Base-by-base conservation (phyloP, 2,113 vertebrate species). In the Anarrhichthys ocellatus region DNA sequence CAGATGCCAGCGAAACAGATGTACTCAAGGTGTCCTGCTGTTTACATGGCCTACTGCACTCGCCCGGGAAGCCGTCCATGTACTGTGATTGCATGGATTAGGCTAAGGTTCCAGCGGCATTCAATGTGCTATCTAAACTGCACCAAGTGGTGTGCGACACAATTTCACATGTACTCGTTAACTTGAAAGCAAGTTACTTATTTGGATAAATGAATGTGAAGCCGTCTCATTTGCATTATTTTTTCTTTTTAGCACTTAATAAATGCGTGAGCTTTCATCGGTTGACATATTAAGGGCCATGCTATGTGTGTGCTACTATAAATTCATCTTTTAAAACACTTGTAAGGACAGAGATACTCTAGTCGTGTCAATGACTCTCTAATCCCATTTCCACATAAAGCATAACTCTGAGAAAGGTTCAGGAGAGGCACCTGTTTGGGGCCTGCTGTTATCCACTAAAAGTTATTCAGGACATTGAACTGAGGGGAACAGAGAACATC, bases 11-110 rank as follows among this genome's bases (percentile, higher is more conserved):
- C 13, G 50, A 82, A 77, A 38, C 68, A 87, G 84, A 84, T 84
- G 68, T 74, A 76, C 44, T 68, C 58, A 71, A 76, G 68, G 83
- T 77, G 64, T 82, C 76, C 74, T 68, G 81, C 78, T 79, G 86
- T 83, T 83, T 76, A 74, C 65, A 82, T 27, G 78, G 78, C 81
- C 79, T 72, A 61, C 54, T 75, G 81, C 80, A 73, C 68, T 77
- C 76, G 76, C 81, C 78, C 59, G 80, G 81, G 68, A 87, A 88
- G 54, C 5, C 11, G 15, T 84, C 76, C 77, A 81, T 71, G 76
- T 63, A 17, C 63, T 58, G 78, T 22, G 72, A 80, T 75, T 84
- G 50, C 44, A 64, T 22, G 74, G 86, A 70, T 87, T 78, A 82
- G n/a, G 36, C 20, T 58, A 40, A 9, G 58, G 24, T 42, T 75